These are phyloP conservation scores for Flexamia atlantica DNA, from an alignment of 2,888 invertebrate genomes.

Conservation along the genomic window DNA sequence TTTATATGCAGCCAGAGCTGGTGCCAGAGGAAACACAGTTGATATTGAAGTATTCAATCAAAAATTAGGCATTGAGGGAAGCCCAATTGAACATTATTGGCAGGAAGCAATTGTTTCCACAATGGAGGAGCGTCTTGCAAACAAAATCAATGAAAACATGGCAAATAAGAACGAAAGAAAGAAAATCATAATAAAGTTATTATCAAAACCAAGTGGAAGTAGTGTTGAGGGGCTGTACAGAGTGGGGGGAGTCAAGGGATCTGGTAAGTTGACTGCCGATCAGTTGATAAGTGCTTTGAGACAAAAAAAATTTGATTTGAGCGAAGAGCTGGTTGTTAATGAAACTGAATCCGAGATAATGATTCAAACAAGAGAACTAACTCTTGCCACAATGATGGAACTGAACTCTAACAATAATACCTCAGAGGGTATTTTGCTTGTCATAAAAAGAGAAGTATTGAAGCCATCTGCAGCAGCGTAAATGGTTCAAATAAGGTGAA, in stretches of 20 bases:
- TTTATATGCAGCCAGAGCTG: background rate
- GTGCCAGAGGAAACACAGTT: background rate
- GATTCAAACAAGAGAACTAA: background rate
- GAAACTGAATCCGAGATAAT: background rate
- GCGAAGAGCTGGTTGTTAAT: background rate
- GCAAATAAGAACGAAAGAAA: background rate
- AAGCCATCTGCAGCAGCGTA: too few relatives aligned
- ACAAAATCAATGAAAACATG: background rate
- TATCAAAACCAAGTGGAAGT: background rate
- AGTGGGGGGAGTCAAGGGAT: background rate
- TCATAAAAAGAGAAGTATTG: background rate
- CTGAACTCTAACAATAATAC: slow-evolving; percentile 14
- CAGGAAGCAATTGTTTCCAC: background rate
- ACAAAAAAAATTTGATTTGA: background rate
- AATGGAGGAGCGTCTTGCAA: background rate
- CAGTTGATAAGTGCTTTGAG: background rate
- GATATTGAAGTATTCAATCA: background rate
- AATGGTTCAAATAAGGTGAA: too few relatives aligned
- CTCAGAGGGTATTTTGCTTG: background rate
- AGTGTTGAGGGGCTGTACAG: background rate
- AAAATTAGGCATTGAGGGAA: background rate
- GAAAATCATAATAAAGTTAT: background rate
- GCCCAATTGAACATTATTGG: background rate
- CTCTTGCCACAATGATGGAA: background rate
- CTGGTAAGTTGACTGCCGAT: background rate